phyloP scores from a whole-genome alignment of 1,140 invertebrate genomes.

The Orussus abietinus region DNA sequence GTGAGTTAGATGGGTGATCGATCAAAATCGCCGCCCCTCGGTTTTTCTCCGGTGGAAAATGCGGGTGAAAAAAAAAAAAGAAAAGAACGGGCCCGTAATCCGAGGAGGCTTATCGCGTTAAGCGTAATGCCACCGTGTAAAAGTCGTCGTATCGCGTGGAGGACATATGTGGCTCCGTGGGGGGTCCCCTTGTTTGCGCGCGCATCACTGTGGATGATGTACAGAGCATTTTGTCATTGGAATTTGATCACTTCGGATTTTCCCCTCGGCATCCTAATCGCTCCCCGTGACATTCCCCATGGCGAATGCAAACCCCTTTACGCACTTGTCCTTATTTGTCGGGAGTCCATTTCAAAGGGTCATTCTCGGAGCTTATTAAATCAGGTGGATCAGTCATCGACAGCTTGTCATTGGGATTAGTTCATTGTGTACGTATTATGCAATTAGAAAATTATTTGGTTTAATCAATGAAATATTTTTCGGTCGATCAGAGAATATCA shows the following conservation, averaged over 20 bases:
- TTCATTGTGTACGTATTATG: no score
- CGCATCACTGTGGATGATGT: no score
- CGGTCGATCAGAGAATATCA: no score
- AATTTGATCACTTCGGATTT: conserved; percentile 35
- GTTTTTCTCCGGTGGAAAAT: conserved; percentile 6
- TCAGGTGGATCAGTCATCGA: no score
- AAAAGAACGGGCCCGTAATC: conserved; percentile 6
- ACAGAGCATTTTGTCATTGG: conserved; percentile 42
- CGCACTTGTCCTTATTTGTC: no score
- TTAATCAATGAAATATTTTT: no score
- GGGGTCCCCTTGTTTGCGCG: conserved; percentile 9
- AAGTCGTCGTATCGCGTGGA: conserved; percentile 12
- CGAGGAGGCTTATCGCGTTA: conserved; percentile 19
- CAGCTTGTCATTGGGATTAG: no score
- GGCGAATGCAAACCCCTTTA: no score
- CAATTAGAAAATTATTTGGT: no score
- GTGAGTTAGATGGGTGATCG: conserved; percentile 17
- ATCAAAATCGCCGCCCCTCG: conserved; percentile 18
- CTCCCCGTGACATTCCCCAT: conserved; percentile 14
- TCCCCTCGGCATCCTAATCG: conserved; percentile 3
- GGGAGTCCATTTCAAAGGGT: no score
- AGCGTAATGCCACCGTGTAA: conserved; percentile 17
- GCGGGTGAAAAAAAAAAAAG: neutral
- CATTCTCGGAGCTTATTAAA: no score
- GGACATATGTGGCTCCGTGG: conserved; percentile 32